Evolutionary conservation across 37 sponge, comb jelly and placozoan genomes (phyloP), one percentile per base, ranked within the genome.

Genomic region (Axinella damicornis): DNA sequence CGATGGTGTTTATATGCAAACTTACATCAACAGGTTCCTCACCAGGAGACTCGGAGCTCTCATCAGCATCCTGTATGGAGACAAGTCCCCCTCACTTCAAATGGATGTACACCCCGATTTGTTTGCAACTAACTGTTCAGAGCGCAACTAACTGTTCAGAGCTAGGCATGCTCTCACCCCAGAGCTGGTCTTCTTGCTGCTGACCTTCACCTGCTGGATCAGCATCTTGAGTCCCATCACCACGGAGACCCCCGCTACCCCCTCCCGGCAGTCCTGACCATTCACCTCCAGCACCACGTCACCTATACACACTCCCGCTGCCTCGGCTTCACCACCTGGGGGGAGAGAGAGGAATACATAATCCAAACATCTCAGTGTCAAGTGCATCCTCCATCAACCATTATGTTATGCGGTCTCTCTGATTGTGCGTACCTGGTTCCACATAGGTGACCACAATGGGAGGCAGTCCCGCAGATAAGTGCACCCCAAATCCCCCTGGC

Each of bases 221-320:
- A 80, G 21, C 31, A 63, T 65, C 60, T 88, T 88, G 30, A 88
- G 60, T 54, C 73, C 60, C 69, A 75, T 80, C 21, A 88, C 19
- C 25, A 75, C 18, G 33, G 82, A 25, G n/a, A 81, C 20, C 5
- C 65, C 68, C 1, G 32, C 53, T 12, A 24, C 57, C 21, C 22
- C 55, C 40, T 72, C 63, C 27, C 36, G 34, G 65, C 88, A 88
- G 36, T 81, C 65, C 1, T 53, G 61, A 36, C 88, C 88, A 54
- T 88, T 88, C 76, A 88, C 88, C 16, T 81, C 82, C 40, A 81
- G 30, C 31, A 88, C 38, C 13, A 67, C 30, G 66, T 88, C 88
- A 57, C 88, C 88, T 0, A 88, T 60, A 19, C 24, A 75, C 0
- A 88, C 57, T 11, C 88, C 82, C 24, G 88, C 88, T 21, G 32